These are phyloP conservation scores for Megaptera novaeangliae DNA, from an alignment of 2,113 vertebrate species.

Conservation along the genomic window DNA sequence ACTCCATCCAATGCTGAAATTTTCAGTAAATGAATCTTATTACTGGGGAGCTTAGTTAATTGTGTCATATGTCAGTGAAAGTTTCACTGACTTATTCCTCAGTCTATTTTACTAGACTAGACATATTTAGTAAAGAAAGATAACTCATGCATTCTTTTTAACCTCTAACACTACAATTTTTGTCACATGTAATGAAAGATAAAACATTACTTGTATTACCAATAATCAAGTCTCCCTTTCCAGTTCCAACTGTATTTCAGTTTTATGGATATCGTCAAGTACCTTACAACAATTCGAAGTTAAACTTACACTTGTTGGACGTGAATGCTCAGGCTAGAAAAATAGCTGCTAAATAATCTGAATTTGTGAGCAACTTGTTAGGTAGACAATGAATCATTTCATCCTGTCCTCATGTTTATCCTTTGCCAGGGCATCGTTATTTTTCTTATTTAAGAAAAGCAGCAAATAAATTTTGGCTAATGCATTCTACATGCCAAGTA, in stretches of 20 bases:
- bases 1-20: background rate
- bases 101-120: background rate
- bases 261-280: background rate
- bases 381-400: conserved; percentile 32
- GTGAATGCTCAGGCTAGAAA: conserved; percentile 29
- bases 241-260: background rate
- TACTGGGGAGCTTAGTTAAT: background rate
- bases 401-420: background rate
- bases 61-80: background rate
- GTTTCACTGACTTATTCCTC: background rate
- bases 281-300: background rate
- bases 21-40: background rate
- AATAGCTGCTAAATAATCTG: conserved; percentile 25
- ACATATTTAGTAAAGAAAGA: background rate
- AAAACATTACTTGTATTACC: background rate
- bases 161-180: background rate
- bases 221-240: background rate
- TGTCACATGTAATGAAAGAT: background rate
- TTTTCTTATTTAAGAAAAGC: background rate
- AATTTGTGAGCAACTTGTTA: conserved; percentile 20
- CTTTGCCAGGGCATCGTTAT: background rate
- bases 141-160: background rate
- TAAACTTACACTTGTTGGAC: background rate
- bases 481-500: background rate
- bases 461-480: background rate